These are phyloP conservation scores for Abrostola tripartita DNA, from an alignment of 2,888 invertebrate genomes.

Conservation along the genomic window DNA sequence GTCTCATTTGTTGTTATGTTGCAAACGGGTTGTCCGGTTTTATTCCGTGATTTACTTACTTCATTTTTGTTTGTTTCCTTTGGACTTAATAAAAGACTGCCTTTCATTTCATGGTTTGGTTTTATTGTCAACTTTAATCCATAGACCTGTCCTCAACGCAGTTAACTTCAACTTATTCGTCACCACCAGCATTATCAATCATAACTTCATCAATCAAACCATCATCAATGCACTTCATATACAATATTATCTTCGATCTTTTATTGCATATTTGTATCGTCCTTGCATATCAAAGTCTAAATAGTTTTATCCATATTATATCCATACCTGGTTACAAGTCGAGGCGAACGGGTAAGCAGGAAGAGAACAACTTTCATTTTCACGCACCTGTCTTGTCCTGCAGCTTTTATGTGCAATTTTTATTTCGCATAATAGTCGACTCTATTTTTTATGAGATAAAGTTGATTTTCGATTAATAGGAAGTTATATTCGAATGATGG, in stretches of 20 bases:
- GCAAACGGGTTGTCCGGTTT: too few species aligned
- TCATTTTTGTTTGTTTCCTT: not conserved
- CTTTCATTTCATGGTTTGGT: not conserved
- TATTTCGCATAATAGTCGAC: slow-evolving; percentile 60
- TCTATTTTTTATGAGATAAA: slow-evolving; percentile 47
- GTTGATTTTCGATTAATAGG: slow-evolving; percentile 24
- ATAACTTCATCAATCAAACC: slow-evolving; percentile 12
- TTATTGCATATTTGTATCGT: slow-evolving; percentile 52
- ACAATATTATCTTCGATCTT: slow-evolving; percentile 51
- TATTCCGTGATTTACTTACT: not conserved
- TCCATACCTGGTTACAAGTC: slow-evolving; percentile 67
- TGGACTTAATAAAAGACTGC: not conserved
- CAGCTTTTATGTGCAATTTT: slow-evolving; percentile 70
- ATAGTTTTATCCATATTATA: slow-evolving; percentile 65
- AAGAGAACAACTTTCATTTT: slow-evolving; percentile 88
- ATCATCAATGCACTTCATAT: slow-evolving; percentile 23
- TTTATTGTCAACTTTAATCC: not conserved
- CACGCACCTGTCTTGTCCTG: slow-evolving; percentile 85
- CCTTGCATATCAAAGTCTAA: slow-evolving; percentile 67
- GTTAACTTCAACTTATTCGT: slow-evolving; percentile 10
- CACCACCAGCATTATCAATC: slow-evolving; percentile 6
- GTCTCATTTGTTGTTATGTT: not conserved
- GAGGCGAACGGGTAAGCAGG: slow-evolving; percentile 85
- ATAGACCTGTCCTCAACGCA: not conserved
- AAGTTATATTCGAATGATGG: slow-evolving; percentile 32